Conservation (phyloP, 2,113 vertebrate species). For the Osmerus eperlanus region DNA sequence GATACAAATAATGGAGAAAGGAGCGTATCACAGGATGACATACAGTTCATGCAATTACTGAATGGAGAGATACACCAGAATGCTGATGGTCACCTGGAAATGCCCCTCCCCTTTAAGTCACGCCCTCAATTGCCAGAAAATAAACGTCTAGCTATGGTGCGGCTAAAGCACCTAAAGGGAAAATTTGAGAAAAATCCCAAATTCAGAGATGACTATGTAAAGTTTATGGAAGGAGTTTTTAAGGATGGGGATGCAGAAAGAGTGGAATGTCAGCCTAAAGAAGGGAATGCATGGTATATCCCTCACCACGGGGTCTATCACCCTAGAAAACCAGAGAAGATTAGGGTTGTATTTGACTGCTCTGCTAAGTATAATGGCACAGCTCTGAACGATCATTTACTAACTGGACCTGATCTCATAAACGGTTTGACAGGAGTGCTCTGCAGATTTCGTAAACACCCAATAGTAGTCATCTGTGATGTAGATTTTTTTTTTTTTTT, state of each 20-base stretch:
- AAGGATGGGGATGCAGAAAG: neutral
- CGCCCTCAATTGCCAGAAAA: neutral
- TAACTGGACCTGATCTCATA: neutral
- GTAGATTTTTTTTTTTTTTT: accelerated
- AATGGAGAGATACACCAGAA: no score
- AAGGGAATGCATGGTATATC: neutral
- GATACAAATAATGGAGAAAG: no score
- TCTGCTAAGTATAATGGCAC: slow-evolving; percentile 1
- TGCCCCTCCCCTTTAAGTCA: no score
- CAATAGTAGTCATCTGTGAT: slow-evolving; percentile 14
- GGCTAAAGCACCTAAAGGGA: neutral
- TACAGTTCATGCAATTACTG: no score
- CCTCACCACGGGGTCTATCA: neutral
- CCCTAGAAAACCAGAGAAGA: no score
- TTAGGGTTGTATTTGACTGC: no score
- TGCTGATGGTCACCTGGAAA: no score
- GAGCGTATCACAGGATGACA: no score
- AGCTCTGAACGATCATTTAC: neutral
- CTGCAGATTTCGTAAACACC: slow-evolving; percentile 3
- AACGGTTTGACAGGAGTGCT: slow-evolving; percentile 23
- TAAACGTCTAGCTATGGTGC: neutral
- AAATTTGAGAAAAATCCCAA: neutral
- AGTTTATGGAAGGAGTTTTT: slow-evolving; percentile 2
- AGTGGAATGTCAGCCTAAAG: neutral
- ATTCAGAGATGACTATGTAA: neutral